Base-by-base conservation (phyloP, 2,888 invertebrate genomes). In the Temnothorax rugatulus region DNA sequence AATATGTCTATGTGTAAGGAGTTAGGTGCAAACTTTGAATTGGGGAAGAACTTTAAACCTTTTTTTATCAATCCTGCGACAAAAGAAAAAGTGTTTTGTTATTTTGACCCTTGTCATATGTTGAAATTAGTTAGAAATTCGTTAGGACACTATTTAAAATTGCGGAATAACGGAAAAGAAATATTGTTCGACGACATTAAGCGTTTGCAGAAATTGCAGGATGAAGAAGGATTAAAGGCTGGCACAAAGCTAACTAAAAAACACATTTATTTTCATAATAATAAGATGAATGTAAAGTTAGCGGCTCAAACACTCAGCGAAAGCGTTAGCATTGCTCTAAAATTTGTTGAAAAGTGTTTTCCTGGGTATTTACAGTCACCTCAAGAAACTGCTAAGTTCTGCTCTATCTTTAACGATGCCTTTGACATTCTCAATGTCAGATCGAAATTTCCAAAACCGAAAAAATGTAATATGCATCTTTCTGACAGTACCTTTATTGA, bases 391-490 rank as follows among this genome's bases (percentile, higher is more conserved):
- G 15, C 57, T 11, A 4, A 21, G 8, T 82, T 71, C 13, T 50
- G 69, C 8, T 29, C 15, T 34, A n/a, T 4, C 7, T 29, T 68
- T 7, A 64, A 64, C 2, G 18, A 79, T 44, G 66, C 63, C 9
- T 82, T 74, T 13, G 73, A 82, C 5, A 74, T 73, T 5, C 25
- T 74, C 1, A 82, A 82, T 82, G 50, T 50, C 0, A 34, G 82
- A 25, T 44, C 54, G 2, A 61, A 41, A 41, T 82, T 74, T 54
- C 8, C n/a, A 15, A 74, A 73, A 9, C 21, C 57, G 0, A 47
- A 50, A 25, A 71, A 71, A n/a, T 63, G 29, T 7, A 82, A 71
- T 15, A 64, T 82, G 29, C 21, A 29, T 57, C n/a, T 81, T 41
- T 44, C 54, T 1, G 9, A 47, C 38, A 4, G 18, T 4, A 68